These are phyloP conservation scores for Athripsodes cinereus DNA, from an alignment of 2,888 invertebrate species.

Conservation along the genomic window DNA sequence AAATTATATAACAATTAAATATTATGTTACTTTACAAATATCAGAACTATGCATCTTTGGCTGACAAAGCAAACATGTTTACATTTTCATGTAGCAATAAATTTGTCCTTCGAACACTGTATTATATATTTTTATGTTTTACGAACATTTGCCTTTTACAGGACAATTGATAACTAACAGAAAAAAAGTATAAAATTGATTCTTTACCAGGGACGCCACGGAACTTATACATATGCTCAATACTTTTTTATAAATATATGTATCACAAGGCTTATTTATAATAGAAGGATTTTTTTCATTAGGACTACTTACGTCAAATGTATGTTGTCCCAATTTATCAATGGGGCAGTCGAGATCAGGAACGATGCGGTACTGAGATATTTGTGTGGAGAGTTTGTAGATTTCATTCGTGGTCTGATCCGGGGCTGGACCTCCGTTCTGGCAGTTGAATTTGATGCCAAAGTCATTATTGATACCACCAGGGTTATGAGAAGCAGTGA, in stretches of 20 bases:
- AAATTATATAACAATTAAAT: too few species aligned
- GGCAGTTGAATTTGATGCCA: slow-evolving; percentile 97
- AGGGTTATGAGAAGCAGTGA: slow-evolving; percentile 99
- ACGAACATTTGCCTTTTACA: too few species aligned
- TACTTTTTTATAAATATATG: not conserved
- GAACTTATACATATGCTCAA: too few species aligned
- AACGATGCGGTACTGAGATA: slow-evolving; percentile 75
- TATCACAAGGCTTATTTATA: not conserved
- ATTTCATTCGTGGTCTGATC: slow-evolving; percentile 86
- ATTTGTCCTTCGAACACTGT: too few species aligned
- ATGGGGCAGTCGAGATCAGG: slow-evolving; percentile 73
- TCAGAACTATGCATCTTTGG: too few species aligned
- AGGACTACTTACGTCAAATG: not conserved
- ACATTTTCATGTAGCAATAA: too few species aligned
- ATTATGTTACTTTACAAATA: too few species aligned
- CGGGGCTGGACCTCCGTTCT: slow-evolving; percentile 96
- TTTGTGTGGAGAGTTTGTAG: slow-evolving; percentile 69
- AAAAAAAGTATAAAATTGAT: too few species aligned
- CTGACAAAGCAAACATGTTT: too few species aligned
- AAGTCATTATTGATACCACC: slow-evolving; percentile 97
- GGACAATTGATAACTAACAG: too few species aligned
- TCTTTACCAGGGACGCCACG: too few species aligned
- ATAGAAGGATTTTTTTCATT: not conserved
- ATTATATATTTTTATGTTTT: too few species aligned
- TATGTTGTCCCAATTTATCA: slow-evolving; percentile 55